Evolutionary conservation across 2,113 vertebrate species (phyloP).

Genomic region (Corythornis madagascariensis): DNA sequence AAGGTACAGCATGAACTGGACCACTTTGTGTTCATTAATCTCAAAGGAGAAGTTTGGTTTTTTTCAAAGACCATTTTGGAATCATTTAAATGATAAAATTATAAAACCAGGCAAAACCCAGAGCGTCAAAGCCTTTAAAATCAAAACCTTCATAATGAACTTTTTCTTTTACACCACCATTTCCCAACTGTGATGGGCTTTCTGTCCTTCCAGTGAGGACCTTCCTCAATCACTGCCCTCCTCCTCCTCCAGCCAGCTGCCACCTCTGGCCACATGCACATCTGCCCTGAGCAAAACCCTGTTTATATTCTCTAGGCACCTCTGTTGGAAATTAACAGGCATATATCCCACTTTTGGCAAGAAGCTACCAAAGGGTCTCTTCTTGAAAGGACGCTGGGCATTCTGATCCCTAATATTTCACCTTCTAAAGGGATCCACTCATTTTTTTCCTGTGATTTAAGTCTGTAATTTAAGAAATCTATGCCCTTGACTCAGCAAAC

Average conservation of each 20-base stretch:
- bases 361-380: background rate
- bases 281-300: background rate
- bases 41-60: background rate
- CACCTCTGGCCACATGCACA: fast-evolving
- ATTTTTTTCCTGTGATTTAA: background rate
- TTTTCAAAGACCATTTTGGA: background rate
- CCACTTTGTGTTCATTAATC: constrained; percentile 32
- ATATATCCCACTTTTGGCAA: background rate
- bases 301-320: background rate
- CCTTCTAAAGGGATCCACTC: background rate
- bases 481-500: background rate
- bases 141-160: background rate
- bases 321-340: background rate
- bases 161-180: background rate
- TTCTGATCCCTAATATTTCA: background rate
- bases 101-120: background rate
- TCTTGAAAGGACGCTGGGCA: background rate
- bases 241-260: background rate
- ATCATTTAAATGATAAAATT: background rate
- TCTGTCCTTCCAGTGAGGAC: background rate
- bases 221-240: background rate
- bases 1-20: constrained; percentile 29
- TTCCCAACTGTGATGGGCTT: background rate
- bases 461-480: background rate
- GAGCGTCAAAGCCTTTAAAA: background rate